Base-by-base conservation (phyloP, 92 coral and sea anemone genomes). In the Plumapathes pennacea region DNA sequence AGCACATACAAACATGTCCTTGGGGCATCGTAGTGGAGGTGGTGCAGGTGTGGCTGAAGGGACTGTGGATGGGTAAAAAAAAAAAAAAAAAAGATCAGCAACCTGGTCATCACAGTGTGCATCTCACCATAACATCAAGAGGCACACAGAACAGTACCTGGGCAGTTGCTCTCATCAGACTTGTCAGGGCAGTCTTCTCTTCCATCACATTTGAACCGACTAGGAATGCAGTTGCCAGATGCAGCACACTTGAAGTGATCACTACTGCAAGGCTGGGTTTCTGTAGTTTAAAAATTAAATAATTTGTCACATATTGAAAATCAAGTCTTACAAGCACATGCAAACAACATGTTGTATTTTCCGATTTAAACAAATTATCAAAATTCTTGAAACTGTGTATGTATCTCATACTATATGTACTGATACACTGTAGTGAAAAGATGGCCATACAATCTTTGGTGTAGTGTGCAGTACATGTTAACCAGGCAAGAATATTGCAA, bases 111-210 rank as follows among this genome's bases (percentile, higher is more conserved):
- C 10, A 8, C n/a, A n/a, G n/a, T n/a, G 41, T 36, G 10, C 10
- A 8, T 36, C n/a, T 36, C n/a, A n/a, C 41, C 41, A 8, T 36
- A 36, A n/a, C n/a, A n/a, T n/a, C n/a, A n/a, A n/a, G n/a, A n/a
- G n/a, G n/a, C n/a, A n/a, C n/a, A n/a, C n/a, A n/a, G n/a, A n/a
- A n/a, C n/a, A n/a, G n/a, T n/a, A 49, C 61, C 71, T 50, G 77
- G 72, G 39, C 95, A 86, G 23, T 82, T 65, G 14, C 61, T 64
- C 47, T 86, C 95, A 69, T 86, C 95, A 11, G 95, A 81, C 5
- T 57, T 55, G 55, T 81, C 95, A 28, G 46, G 39, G 47, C 95
- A 86, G 44, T 86, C 95, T n/a, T 10, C 21, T 1, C 52, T 63
- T 15, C 78, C 74, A 44, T 86, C 83, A 61, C 95, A 86, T 47